A percentile compares a stretch with the other conserved stretches of the same genome.
Conservation (phyloP, 2,888 invertebrate species). For the Pedicia rivosa region DNA sequence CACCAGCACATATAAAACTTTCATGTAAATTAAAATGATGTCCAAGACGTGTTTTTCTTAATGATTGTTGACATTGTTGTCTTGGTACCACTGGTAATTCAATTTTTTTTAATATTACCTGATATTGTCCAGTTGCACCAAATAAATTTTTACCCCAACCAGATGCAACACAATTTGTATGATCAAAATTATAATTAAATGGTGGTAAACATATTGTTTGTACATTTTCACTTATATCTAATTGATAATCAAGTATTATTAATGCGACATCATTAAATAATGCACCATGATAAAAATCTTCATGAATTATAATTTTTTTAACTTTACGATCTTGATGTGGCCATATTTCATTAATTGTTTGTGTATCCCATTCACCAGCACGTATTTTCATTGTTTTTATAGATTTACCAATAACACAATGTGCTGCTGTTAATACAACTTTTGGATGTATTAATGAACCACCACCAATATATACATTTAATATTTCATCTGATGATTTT, state of each 20-base stretch:
- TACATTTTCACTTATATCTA: constrained; percentile 48
- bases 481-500: constrained; percentile 10
- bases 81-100: constrained; percentile 51
- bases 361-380: constrained; percentile 73
- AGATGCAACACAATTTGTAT: constrained; percentile 21
- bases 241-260: constrained; percentile 42
- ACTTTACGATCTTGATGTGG: constrained; percentile 55
- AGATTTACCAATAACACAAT: constrained; percentile 39
- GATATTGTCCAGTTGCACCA: constrained; percentile 36
- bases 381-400: constrained; percentile 32
- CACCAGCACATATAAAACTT: constrained; percentile 66
- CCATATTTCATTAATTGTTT: constrained; percentile 48
- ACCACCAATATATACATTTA: constrained; percentile 33
- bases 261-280: constrained; percentile 61
- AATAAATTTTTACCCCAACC: constrained; percentile 27
- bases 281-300: constrained; percentile 43
- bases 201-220: constrained; percentile 51
- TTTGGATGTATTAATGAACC: constrained; percentile 23
- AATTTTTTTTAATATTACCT: constrained; percentile 50
- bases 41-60: constrained; percentile 53
- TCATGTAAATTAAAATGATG: constrained; percentile 44
- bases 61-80: constrained; percentile 27
- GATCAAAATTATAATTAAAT: constrained; percentile 23
- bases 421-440: constrained; percentile 70
- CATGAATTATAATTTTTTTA: constrained; percentile 38